Evolutionary conservation across 64 coral and sea anemone species (phyloP).

Genomic region (Dendronephthya gigantea): DNA sequence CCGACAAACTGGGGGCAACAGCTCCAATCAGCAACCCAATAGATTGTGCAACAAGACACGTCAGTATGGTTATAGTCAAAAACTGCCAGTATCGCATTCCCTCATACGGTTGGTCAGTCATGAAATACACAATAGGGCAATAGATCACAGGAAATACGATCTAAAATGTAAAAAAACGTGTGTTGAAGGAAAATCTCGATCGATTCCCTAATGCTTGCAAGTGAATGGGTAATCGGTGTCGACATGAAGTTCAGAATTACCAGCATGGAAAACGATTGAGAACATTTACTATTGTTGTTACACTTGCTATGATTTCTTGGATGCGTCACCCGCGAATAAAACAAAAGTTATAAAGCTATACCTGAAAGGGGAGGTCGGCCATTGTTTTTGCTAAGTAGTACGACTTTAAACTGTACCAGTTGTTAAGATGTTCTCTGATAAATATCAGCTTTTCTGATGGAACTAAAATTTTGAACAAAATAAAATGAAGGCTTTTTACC

Average conservation of each 20-base stretch:
- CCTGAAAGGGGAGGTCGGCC: conserved; percentile 98
- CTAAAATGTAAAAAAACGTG: not conserved
- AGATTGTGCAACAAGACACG: conserved; percentile 90
- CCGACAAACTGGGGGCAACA: conserved; percentile 97
- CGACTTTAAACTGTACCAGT: conserved; percentile 97
- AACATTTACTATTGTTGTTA: too few relatives aligned
- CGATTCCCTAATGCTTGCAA: too few relatives aligned
- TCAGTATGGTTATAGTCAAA: conserved; percentile 80
- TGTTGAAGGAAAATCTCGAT: not conserved
- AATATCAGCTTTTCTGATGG: conserved; percentile 99
- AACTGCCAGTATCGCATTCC: conserved; percentile 92
- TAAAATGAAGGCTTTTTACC: not conserved
- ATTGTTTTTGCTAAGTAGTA: conserved; percentile 99
- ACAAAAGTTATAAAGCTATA: not conserved
- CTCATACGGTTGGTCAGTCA: conserved; percentile 89
- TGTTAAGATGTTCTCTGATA: conserved; percentile 96
- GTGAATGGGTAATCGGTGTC: too few relatives aligned
- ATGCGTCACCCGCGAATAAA: too few relatives aligned
- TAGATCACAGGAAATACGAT: conserved; percentile 87
- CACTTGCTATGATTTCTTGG: too few relatives aligned
- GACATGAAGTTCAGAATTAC: too few relatives aligned
- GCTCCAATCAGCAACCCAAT: conserved; percentile 90
- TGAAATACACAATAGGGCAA: conserved; percentile 99
- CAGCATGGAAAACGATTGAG: too few relatives aligned
- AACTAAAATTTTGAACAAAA: conserved; percentile 41